Percentiles rank a stretch among this genome's conserved stretches.
Evolutionary conservation across 2,888 invertebrate species (phyloP).

Genomic region (Choreutis nemorana): DNA sequence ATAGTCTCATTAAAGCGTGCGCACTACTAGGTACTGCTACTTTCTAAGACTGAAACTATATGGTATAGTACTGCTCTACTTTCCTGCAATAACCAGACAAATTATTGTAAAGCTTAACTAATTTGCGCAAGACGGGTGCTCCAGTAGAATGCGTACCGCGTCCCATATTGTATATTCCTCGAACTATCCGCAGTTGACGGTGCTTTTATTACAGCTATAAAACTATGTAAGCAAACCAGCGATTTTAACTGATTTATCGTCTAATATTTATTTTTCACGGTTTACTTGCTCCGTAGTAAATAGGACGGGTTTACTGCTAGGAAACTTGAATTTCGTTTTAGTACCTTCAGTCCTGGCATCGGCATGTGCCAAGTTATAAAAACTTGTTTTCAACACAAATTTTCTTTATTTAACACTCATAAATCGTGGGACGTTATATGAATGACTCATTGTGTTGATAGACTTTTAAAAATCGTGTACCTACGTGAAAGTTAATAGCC

Average conservation of each 20-base stretch:
- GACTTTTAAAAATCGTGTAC: no score
- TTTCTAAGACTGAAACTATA: no score
- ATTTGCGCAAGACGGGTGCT: slow-evolving; percentile 31
- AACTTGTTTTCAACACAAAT: no score
- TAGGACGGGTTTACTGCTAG: slow-evolving; percentile 31
- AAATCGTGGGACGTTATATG: no score
- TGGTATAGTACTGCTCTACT: no score
- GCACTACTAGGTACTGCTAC: no score
- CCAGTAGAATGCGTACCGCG: slow-evolving; percentile 43
- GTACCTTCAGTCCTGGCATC: slow-evolving; percentile 13
- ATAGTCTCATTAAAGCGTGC: no score
- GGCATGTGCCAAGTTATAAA: slow-evolving; percentile 21
- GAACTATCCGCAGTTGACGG: slow-evolving; percentile 51
- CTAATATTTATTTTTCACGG: slow-evolving; percentile 60
- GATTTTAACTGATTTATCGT: slow-evolving; percentile 56
- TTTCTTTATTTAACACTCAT: no score
- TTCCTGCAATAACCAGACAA: no score
- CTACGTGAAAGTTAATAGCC: slow-evolving; percentile 49
- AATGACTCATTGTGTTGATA: no score
- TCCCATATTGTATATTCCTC: slow-evolving; percentile 44
- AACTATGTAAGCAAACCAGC: slow-evolving; percentile 41
- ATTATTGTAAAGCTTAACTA: slow-evolving; percentile 34
- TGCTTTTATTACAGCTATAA: slow-evolving; percentile 63
- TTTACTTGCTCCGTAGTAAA: slow-evolving; percentile 39
- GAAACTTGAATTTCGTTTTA: slow-evolving; percentile 27